phyloP scores from a whole-genome alignment of 2,113 vertebrate species.

The Rhombomys opimus region DNA sequence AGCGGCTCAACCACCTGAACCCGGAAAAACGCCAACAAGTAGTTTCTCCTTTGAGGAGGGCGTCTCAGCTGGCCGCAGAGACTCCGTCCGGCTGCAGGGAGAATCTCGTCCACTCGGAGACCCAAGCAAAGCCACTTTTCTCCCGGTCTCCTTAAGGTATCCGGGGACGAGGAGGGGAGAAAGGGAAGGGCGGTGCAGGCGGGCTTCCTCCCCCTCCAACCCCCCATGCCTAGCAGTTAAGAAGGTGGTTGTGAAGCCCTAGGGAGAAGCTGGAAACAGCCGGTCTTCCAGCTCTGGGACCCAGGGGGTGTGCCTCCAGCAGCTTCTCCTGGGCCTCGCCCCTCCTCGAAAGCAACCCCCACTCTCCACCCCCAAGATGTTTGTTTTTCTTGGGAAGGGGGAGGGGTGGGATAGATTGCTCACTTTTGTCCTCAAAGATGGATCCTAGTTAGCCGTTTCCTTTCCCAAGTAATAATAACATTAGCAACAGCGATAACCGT shows the following conservation, averaged over 20 bases:
- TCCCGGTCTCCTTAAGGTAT: conserved; percentile 82
- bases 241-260: background rate
- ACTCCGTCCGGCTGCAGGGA: conserved; percentile 33
- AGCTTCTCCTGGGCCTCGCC: conserved; percentile 5
- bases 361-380: background rate
- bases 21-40: conserved; percentile 85
- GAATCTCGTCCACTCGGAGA: conserved; percentile 31
- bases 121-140: conserved; percentile 63
- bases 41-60: conserved; percentile 72
- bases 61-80: conserved; percentile 52
- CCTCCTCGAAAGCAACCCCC: conserved; percentile 42
- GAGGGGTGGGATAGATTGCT: conserved; percentile 23
- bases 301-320: conserved; percentile 68
- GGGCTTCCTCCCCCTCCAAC: background rate
- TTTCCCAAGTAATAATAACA: conserved; percentile 54
- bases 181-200: background rate
- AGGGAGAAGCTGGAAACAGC: background rate
- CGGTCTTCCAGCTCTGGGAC: background rate
- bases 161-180: conserved; percentile 14
- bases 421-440: conserved; percentile 44
- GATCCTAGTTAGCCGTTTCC: conserved; percentile 47
- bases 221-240: background rate
- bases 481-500: background rate
- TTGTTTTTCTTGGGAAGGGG: conserved; percentile 67
- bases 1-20: conserved; percentile 78